These are phyloP conservation scores for Standfussiana lucernea DNA, from an alignment of 2,888 invertebrate species.

Conservation along the genomic window DNA sequence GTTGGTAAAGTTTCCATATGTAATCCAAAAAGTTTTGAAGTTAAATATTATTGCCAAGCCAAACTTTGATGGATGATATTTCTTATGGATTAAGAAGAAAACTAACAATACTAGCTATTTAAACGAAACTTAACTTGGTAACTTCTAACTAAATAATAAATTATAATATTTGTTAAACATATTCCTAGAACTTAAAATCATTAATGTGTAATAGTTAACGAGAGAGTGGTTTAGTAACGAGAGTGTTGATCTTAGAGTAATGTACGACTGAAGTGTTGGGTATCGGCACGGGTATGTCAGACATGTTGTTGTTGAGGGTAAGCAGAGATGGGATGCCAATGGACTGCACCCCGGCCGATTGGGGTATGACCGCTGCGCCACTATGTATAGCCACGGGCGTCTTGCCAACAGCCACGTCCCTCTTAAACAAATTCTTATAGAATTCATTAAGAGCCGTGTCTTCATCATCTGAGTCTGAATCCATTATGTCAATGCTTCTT, in stretches of 20 bases:
- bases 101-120: neutral
- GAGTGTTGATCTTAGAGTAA: conserved; percentile 83
- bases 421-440: conserved; percentile 65
- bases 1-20: neutral
- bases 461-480: conserved; percentile 36
- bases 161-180: conserved; percentile 6
- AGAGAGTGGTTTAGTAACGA: conserved; percentile 73
- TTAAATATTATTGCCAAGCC: neutral
- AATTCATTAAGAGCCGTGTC: conserved; percentile 58
- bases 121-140: neutral
- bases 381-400: conserved; percentile 74
- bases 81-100: neutral
- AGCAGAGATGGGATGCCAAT: conserved; percentile 81
- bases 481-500: conserved; percentile 30
- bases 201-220: conserved; percentile 30
- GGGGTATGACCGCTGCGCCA: conserved; percentile 79
- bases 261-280: conserved; percentile 85
- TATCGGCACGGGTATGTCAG: conserved; percentile 84
- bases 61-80: neutral
- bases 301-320: conserved; percentile 80
- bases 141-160: neutral
- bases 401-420: conserved; percentile 60
- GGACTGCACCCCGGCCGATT: conserved; percentile 79
- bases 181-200: conserved; percentile 4
- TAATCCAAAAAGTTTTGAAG: neutral